Conservation (phyloP, 2,888 invertebrate species). For the Melieria crassipennis region DNA sequence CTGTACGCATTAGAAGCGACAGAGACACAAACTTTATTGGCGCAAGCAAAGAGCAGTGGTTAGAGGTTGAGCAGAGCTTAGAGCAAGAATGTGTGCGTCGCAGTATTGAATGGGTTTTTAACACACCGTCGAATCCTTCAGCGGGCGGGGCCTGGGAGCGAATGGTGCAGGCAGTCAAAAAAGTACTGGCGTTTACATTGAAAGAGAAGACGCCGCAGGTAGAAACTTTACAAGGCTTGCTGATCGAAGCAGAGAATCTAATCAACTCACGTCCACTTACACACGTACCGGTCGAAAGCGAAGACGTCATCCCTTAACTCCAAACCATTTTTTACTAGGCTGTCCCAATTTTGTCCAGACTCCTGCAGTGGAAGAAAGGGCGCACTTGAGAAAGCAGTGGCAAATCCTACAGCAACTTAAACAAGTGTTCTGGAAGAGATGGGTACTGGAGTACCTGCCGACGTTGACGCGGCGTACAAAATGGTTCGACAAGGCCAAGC, state of each 20-base stretch:
- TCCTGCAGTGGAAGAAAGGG: conserved; percentile 6
- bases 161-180: conserved; percentile 32
- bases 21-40: conserved; percentile 32
- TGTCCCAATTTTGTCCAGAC: conserved; percentile 29
- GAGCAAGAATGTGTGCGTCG: conserved; percentile 16
- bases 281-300: conserved; percentile 14
- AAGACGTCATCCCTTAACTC: conserved; percentile 31
- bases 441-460: conserved; percentile 19
- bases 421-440: conserved; percentile 13
- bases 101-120: conserved; percentile 38
- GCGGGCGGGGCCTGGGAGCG: conserved; percentile 35
- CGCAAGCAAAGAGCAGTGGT: conserved; percentile 26
- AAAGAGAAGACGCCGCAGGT: conserved; percentile 34
- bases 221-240: conserved; percentile 31
- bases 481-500: conserved; percentile 14
- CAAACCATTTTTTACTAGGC: conserved; percentile 26
- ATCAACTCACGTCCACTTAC: conserved; percentile 35
- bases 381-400: conserved; percentile 30
- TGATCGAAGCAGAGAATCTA: conserved; percentile 38
- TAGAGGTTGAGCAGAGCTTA: background rate
- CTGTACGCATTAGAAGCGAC: conserved; percentile 27
- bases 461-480: conserved; percentile 25
- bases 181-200: conserved; percentile 25
- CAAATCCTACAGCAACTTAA: conserved; percentile 30
- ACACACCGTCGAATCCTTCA: conserved; percentile 32